Evolutionary conservation across 2,113 vertebrate species (phyloP).

Genomic region (Trematocara variabile): DNA sequence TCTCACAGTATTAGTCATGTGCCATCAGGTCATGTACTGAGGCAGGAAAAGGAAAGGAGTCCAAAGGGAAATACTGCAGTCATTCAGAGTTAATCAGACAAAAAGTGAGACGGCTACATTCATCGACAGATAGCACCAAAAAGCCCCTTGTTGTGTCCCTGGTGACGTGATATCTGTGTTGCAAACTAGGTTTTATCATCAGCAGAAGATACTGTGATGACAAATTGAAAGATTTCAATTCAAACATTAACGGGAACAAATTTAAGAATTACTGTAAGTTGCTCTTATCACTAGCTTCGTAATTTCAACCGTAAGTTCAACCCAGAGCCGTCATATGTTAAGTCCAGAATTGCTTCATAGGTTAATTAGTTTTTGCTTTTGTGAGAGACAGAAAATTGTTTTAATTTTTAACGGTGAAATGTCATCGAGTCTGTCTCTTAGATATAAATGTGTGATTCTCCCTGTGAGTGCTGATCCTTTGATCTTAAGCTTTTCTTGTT

Average conservation of each 20-base stretch:
- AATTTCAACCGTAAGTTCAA: not conserved
- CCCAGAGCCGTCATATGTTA: not conserved
- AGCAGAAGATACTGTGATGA: not conserved
- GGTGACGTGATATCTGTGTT: not conserved
- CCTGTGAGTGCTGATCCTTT: not conserved
- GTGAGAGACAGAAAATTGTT: not conserved
- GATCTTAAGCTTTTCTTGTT: not conserved
- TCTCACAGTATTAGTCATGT: slow-evolving; percentile 29
- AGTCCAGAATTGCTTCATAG: slow-evolving; percentile 9
- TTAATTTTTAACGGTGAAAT: not conserved
- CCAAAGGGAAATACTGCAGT: slow-evolving; percentile 39
- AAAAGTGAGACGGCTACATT: slow-evolving; percentile 36
- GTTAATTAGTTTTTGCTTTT: not conserved
- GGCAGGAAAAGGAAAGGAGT: slow-evolving; percentile 13
- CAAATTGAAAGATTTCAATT: not conserved
- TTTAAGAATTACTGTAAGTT: not conserved
- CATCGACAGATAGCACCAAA: slow-evolving; percentile 13
- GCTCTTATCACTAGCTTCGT: not conserved
- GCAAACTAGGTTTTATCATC: not conserved
- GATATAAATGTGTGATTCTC: not conserved
- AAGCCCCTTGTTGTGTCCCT: not conserved
- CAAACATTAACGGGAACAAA: not conserved
- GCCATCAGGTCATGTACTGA: slow-evolving; percentile 47
- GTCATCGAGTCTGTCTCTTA: not conserved
- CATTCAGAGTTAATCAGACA: slow-evolving; percentile 47